phyloP scores from a whole-genome alignment of 2,113 vertebrate species.

The Caranx ignobilis region DNA sequence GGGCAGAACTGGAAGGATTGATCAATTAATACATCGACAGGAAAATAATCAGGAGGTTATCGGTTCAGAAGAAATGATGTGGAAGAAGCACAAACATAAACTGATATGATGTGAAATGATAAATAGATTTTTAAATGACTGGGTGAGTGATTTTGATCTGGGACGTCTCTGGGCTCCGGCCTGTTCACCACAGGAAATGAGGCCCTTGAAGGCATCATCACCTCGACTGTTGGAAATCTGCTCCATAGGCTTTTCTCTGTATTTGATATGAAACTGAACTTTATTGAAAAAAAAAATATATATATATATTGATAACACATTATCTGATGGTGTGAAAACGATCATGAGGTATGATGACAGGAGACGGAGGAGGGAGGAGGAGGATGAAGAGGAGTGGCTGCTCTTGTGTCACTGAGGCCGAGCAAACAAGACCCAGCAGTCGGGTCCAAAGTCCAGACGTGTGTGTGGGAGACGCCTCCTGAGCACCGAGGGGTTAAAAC shows the following conservation, averaged over 20 bases:
- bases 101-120: not conserved
- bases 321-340: not conserved
- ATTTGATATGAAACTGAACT: not conserved
- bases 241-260: not conserved
- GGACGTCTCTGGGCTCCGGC: not conserved
- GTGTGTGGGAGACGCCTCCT: not conserved
- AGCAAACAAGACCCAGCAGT: slow-evolving; percentile 55
- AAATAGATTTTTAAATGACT: not conserved
- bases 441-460: slow-evolving; percentile 63
- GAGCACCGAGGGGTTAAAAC: slow-evolving; percentile 1
- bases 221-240: not conserved
- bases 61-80: too few species aligned
- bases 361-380: too few species aligned
- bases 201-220: not conserved
- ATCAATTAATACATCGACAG: not conserved
- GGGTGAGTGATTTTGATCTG: too few species aligned
- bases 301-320: not conserved
- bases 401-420: slow-evolving; percentile 48
- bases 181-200: not conserved
- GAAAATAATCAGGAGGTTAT: not conserved
- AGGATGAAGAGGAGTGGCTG: slow-evolving; percentile 39
- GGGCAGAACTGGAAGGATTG: not conserved
- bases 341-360: too few species aligned
- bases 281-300: not conserved
- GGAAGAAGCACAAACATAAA: too few species aligned